These are phyloP conservation scores for Trematomus bernacchii DNA, from an alignment of 2,797 vertebrate genomes.

Conservation along the genomic window DNA sequence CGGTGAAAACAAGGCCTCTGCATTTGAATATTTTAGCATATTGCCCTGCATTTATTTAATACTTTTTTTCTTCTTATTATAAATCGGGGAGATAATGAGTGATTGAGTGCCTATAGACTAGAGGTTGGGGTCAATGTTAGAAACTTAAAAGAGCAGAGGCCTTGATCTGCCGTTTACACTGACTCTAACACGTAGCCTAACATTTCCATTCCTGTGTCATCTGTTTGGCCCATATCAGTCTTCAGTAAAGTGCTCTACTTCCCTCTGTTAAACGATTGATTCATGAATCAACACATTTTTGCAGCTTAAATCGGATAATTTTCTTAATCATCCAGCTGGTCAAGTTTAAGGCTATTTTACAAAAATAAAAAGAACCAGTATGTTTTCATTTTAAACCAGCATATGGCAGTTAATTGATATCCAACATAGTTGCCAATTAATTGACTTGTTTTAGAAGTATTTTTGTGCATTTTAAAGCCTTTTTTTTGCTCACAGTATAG, in stretches of 20 bases:
- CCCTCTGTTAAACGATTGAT: background rate
- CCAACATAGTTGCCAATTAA: background rate
- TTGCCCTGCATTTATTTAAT: constrained; percentile 11
- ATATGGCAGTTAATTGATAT: background rate
- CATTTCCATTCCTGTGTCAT: constrained; percentile 1
- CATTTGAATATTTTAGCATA: constrained; percentile 35
- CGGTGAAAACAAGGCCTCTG: constrained; percentile 44
- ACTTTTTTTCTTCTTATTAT: background rate
- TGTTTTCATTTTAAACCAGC: too few species aligned
- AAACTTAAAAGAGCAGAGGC: background rate
- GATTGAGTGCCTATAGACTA: background rate
- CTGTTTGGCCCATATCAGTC: constrained; percentile 16
- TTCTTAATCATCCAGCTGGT: background rate
- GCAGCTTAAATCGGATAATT: background rate
- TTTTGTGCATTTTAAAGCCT: background rate
- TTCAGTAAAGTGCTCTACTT: background rate
- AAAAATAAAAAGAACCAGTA: background rate
- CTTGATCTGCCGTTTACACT: background rate
- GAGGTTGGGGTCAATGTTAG: background rate
- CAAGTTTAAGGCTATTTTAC: too few species aligned
- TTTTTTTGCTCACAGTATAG: background rate
- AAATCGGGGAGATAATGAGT: background rate
- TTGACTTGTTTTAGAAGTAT: background rate
- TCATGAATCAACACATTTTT: background rate
- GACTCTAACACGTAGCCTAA: background rate